Evolutionary conservation across 2,797 vertebrate species (phyloP).

Genomic region (Sciurus vulgaris): DNA sequence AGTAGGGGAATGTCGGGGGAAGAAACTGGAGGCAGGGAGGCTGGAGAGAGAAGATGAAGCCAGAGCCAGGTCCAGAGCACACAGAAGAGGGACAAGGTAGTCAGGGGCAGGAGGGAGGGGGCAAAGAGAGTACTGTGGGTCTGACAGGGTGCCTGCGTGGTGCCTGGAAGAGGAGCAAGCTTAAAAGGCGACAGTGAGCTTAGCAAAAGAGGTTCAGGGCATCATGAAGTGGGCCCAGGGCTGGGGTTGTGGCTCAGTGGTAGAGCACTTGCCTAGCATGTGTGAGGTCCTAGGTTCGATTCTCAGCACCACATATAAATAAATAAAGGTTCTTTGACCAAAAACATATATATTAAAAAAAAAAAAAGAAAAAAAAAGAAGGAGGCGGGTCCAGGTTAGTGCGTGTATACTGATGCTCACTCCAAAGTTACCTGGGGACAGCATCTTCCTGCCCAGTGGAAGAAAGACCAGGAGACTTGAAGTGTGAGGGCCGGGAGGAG

Average conservation of each 20-base stretch:
- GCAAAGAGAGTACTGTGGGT: not conserved
- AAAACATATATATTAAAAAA: too few species aligned
- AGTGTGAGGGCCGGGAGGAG: not conserved
- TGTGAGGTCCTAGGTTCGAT: too few species aligned
- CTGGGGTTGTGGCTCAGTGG: too few species aligned
- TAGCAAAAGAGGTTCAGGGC: not conserved
- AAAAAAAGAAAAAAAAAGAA: too few species aligned
- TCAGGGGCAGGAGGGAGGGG: not conserved
- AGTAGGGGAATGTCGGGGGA: not conserved
- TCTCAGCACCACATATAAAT: too few species aligned
- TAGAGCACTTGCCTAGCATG: too few species aligned
- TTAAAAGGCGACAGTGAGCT: not conserved
- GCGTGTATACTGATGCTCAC: not conserved
- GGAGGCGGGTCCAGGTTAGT: not conserved
- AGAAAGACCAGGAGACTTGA: not conserved
- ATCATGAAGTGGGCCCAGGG: not conserved
- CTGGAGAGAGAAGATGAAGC: not conserved
- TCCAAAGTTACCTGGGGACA: not conserved
- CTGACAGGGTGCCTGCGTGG: fast-evolving
- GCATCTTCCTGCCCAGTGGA: too few species aligned
- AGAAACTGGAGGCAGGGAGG: not conserved
- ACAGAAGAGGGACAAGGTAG: not conserved
- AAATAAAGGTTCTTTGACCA: too few species aligned
- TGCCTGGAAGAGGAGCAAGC: not conserved
- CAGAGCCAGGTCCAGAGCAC: not conserved